These are phyloP conservation scores for Corythucha ciliata DNA, from an alignment of 2,888 invertebrate species.

Conservation along the genomic window DNA sequence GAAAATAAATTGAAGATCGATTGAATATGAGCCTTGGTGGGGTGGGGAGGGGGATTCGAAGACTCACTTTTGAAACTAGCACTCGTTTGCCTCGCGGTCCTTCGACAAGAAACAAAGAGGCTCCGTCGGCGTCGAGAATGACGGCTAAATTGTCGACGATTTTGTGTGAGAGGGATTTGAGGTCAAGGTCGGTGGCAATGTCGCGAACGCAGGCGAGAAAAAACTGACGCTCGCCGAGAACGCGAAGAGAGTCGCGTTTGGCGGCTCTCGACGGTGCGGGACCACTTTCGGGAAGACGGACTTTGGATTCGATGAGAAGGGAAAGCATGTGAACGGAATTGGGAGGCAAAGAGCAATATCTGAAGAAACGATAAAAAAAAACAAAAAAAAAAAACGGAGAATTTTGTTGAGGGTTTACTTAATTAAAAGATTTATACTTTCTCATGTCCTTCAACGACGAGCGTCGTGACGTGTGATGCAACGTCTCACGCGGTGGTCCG, in stretches of 20 bases:
- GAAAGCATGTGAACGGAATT: constrained; percentile 46
- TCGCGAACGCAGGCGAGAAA: constrained; percentile 47
- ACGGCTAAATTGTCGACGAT: constrained; percentile 45
- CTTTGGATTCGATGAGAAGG: constrained; percentile 46
- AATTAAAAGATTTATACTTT: constrained; percentile 38
- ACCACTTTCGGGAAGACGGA: constrained; percentile 44
- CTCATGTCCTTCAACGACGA: constrained; percentile 46
- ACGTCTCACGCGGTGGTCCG: constrained; percentile 32
- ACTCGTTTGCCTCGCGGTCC: constrained; percentile 41
- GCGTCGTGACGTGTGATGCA: constrained; percentile 41
- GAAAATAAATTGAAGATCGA: no score
- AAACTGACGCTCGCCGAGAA: constrained; percentile 44
- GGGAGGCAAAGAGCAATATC: constrained; percentile 46
- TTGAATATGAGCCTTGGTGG: not conserved
- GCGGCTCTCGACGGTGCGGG: constrained; percentile 43
- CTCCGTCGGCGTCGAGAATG: constrained; percentile 44
- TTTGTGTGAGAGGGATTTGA: constrained; percentile 44
- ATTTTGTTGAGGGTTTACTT: not conserved
- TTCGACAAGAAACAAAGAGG: constrained; percentile 46
- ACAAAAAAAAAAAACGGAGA: constrained; percentile 10
- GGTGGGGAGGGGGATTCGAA: not conserved
- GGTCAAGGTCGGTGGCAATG: constrained; percentile 46
- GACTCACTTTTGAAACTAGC: constrained; percentile 43
- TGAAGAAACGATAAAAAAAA: constrained; percentile 30
- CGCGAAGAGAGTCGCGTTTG: constrained; percentile 40